Percentiles rank a stretch among this genome's conserved stretches.
Evolutionary conservation across 2,888 invertebrate species (phyloP).

Genomic region (Shargacucullia verbasci): DNA sequence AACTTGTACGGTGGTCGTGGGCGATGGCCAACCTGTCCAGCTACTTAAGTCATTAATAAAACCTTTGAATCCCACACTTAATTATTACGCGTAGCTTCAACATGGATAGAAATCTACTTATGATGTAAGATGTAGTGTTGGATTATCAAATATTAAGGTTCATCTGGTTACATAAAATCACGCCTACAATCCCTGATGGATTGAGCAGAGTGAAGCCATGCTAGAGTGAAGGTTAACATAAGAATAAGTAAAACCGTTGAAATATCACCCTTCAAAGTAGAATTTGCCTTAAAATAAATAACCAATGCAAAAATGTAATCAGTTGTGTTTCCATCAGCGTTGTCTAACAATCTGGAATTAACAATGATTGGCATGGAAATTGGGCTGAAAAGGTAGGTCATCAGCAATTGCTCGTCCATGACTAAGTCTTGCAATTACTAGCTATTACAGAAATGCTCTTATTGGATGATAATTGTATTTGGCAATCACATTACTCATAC

Average conservation of each 20-base stretch:
- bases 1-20: constrained; percentile 34
- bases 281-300: no score
- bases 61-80: constrained; percentile 49
- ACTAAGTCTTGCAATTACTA: constrained; percentile 53
- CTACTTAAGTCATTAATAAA: constrained; percentile 38
- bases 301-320: no score
- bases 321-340: no score
- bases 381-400: constrained; percentile 38
- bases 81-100: constrained; percentile 39
- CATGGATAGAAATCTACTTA: constrained; percentile 35
- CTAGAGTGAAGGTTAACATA: no score
- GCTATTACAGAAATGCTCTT: constrained; percentile 53
- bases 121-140: constrained; percentile 30
- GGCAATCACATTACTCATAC: constrained; percentile 53
- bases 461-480: constrained; percentile 58
- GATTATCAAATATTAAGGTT: constrained; percentile 25
- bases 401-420: constrained; percentile 20
- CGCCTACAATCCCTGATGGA: constrained; percentile 17
- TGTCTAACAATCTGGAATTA: not conserved
- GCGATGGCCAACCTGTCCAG: constrained; percentile 44
- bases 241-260: not conserved
- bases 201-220: no score
- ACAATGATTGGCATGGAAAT: constrained; percentile 19
- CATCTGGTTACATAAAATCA: constrained; percentile 29
- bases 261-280: no score